phyloP scores from a whole-genome alignment of 2,888 invertebrate species.

The Kuschelorhynchus macadamiae region DNA sequence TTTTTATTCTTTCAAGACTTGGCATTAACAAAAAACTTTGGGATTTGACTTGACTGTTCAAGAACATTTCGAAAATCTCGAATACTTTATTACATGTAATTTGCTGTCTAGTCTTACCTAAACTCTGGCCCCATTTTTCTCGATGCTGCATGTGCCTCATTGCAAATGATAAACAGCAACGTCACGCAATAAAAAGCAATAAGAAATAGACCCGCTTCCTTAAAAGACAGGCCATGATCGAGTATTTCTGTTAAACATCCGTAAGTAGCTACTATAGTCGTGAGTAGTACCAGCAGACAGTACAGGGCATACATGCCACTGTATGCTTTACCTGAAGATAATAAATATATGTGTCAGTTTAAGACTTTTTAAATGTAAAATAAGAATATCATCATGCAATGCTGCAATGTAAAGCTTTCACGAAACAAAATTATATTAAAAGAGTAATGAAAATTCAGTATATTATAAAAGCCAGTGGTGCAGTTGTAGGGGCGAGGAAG shows the following conservation, averaged over 20 bases:
- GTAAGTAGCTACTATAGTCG: conserved; percentile 81
- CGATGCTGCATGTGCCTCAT: conserved; percentile 75
- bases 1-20: too few relatives aligned
- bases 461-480: too few relatives aligned
- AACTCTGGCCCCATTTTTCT: conserved; percentile 71
- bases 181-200: conserved; percentile 81
- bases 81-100: too few relatives aligned
- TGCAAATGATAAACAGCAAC: conserved; percentile 79
- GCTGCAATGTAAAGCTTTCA: too few relatives aligned
- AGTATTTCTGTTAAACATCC: conserved; percentile 80
- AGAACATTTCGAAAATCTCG: too few relatives aligned
- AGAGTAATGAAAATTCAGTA: too few relatives aligned
- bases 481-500: too few relatives aligned
- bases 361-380: too few relatives aligned
- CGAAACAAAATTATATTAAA: too few relatives aligned
- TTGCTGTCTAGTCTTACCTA: conserved; percentile 38
- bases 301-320: conserved; percentile 85
- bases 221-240: conserved; percentile 80
- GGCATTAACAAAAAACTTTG: too few relatives aligned
- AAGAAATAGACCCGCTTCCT: conserved; percentile 80
- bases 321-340: conserved; percentile 74
- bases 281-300: conserved; percentile 80
- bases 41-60: too few relatives aligned
- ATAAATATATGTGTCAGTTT: conserved; percentile 11
- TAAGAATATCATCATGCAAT: too few relatives aligned